Percentiles rank a stretch among this genome's conserved stretches.
Evolutionary conservation across 1,140 invertebrate species (phyloP).

Genomic region (Drosophila aff.): DNA sequence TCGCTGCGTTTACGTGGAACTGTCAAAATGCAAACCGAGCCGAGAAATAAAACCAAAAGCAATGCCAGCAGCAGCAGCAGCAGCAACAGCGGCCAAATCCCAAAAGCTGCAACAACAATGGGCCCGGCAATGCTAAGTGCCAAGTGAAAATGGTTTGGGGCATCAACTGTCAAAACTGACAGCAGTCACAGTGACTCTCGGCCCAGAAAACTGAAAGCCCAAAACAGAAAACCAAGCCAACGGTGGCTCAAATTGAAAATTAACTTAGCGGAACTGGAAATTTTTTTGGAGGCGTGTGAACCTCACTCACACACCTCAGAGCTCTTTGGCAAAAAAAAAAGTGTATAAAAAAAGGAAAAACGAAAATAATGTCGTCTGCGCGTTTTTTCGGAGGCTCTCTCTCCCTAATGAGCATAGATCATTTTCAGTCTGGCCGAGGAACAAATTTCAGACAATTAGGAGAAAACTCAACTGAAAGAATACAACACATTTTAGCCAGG

Average conservation of each 20-base stretch:
- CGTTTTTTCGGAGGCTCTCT: slow-evolving; percentile 16
- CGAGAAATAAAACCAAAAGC: slow-evolving; percentile 10
- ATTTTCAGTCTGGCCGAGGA: slow-evolving; percentile 52
- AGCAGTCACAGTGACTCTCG: slow-evolving; percentile 49
- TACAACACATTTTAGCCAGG: slow-evolving; percentile 4
- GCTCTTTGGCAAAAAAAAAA: slow-evolving; percentile 9
- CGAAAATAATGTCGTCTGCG: slow-evolving; percentile 58
- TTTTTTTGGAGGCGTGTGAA: slow-evolving; percentile 72
- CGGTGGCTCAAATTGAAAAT: slow-evolving; percentile 81
- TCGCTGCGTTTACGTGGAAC: slow-evolving; percentile 78
- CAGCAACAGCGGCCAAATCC: slow-evolving; percentile 44
- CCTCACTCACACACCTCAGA: slow-evolving; percentile 24
- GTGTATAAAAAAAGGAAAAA: neutral
- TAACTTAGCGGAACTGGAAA: slow-evolving; percentile 81
- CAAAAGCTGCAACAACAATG: slow-evolving; percentile 59
- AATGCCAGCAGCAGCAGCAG: neutral
- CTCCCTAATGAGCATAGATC: slow-evolving; percentile 72
- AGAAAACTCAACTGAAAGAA: slow-evolving; percentile 37
- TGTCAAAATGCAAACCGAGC: slow-evolving; percentile 73
- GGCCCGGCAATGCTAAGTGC: slow-evolving; percentile 69
- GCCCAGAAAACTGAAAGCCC: slow-evolving; percentile 30
- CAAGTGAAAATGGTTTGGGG: slow-evolving; percentile 80
- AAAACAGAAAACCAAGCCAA: slow-evolving; percentile 25
- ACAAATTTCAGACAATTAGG: slow-evolving; percentile 76
- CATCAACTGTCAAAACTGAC: slow-evolving; percentile 83